Evolutionary conservation across 2,888 invertebrate genomes (phyloP), one percentile per base, ranked within the genome.

Genomic region (Portevinia maculata): DNA sequence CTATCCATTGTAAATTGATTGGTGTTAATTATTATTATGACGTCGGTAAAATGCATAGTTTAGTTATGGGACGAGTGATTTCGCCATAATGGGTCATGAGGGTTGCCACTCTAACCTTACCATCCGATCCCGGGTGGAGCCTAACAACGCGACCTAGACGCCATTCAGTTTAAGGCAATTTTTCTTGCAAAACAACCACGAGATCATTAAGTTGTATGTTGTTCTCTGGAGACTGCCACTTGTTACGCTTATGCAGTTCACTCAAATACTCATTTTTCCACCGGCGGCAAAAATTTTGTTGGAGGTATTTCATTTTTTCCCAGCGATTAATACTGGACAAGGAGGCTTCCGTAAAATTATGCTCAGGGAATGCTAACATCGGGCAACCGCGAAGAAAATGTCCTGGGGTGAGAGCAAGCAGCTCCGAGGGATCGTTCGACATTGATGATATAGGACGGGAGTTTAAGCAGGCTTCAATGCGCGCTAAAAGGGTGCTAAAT

Each of bases 131-230:
- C 34, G 34, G 34, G 3, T 2, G 11, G 9, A 34, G 9, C n/a
- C 34, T 2, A 9, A 30, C 30, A 4, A 30, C 30, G 7, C 30
- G 7, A 30, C 30, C 30, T 9, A 30, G 9, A 9, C 30, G 94
- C 96, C 96, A 96, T 64, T 92, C 91, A 37, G 93, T 85, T 7
- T 94, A 92, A 73, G 94, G 94, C 30, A 93, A 92, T 60, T 93
- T 91, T 86, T 93, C 92, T 7, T 95, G 91, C 44, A 96, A 90
- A 8, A 92, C 91, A 1, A 37, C 37, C 4, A 37, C 37, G 9
- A 8, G 13, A 13, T 37, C 37, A 8, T 37, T 11, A 1, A 30
- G 8, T 1, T 30, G 30, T 9, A 30, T 30, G 1, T 30, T 9
- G 8, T 9, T 30, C 9, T 30, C 8, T 9, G 28, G 28, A 28